Base-by-base conservation (phyloP, 2,888 invertebrate genomes). In the Macrosiphum euphorbiae region DNA sequence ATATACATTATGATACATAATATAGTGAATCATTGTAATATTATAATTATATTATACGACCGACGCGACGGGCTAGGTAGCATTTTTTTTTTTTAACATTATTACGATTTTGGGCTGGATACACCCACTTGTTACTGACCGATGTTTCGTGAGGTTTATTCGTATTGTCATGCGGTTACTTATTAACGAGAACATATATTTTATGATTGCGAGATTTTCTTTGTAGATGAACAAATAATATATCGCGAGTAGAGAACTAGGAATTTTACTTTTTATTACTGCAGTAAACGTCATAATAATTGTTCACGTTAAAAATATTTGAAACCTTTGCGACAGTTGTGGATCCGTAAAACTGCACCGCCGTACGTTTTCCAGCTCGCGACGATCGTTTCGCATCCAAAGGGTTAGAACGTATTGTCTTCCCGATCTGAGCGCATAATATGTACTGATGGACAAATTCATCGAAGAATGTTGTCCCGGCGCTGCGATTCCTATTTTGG, bases 401-500 rank as follows among this genome's bases (percentile, higher is more conserved):
- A 50, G 91, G 84, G 91, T 52, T 55, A 84, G 35, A 35, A 78
- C 78, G 58, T n/a, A 67, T 58, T n/a, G 61, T 67, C 47, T 50
- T 47, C 67, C 5, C 86, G 50, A 26, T 67, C n/a, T 8, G 41
- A 1, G 24, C 10, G 58, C 41, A 35, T 50, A 26, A 0, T 44
- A 28, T 11, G 35, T 24, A 11, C 13, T 1, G 67, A 13, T 35
- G 52, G 50, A 87, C 92, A 90, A 90, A 94, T 90, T 94, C 90
- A 41, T 61, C 61, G 47, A 94, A 50, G 93, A 94, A 94, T 94
- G 93, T 90, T 84, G 93, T 50, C 85, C 90, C 86, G 93, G 26
- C 41, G n/a, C 47, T 86, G 61, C n/a, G 78, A 58, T 52, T 94
- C 93, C 93, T 94, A 94, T 94, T 94, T 94, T 86, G 93, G 93